Base-by-base conservation (phyloP, 2,888 invertebrate genomes). In the Aethes cnicana region DNA sequence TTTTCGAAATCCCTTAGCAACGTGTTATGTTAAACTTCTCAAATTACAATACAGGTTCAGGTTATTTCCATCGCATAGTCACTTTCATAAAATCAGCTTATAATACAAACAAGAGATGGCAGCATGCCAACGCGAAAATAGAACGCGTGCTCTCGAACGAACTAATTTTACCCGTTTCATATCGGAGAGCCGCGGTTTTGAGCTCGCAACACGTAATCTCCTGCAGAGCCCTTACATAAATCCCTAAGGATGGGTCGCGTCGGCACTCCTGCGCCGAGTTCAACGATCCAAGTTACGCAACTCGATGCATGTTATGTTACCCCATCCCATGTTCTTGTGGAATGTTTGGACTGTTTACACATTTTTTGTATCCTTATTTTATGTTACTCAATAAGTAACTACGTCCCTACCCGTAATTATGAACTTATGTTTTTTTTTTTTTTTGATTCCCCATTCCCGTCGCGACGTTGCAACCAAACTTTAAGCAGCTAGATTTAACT, bases 51-150 rank as follows among this genome's bases (percentile, higher is more conserved):
- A 84, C 79, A 84, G 84, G 84, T 85, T 84, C 78, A 74, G 84
- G 87, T 86, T 89, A 89, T 89, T 89, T 89, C 84, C 79, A 89
- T 86, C 88, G 74, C 77, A 81, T 83, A 84, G 83, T 84, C 84
- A 82, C 84, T 89, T 89, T 89, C 89, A 89, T 89, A 89, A 89
- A 89, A 89, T 89, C 88, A 81, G 85, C 85, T 88, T 89, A 89
- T 88, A 89, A 86, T 89, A 89, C 88, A 88, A 89, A 89, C 89
- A 84, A 84, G 81, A 78, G 81, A 81, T 89, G 89, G 89, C 89
- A 83, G 60, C 63, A 56, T 80, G 89, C 89, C 89, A 89, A 76
- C 54, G 49, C 74, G 61, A 77, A 88, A 89, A 89, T 89, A 89
- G 88, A 80, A 75, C 79, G 70, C 77, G 77, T 74, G 81, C 78